phyloP scores from a whole-genome alignment of 2,888 invertebrate genomes.

The Serripes groenlandicus region DNA sequence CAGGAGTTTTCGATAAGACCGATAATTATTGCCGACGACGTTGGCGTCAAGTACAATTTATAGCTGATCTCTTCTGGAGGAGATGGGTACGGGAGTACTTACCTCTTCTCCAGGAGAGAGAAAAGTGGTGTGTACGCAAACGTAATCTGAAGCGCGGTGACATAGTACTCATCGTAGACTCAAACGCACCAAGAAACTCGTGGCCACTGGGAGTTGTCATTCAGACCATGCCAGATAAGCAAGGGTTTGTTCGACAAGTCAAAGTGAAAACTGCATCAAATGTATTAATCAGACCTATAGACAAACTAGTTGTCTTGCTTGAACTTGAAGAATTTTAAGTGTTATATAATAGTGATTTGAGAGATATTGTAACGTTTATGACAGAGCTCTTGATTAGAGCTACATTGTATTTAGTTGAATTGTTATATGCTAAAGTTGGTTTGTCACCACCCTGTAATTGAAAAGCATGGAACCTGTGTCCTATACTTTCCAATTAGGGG shows the following conservation, averaged over 20 bases:
- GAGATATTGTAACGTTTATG: no score
- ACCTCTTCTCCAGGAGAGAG: slow-evolving; percentile 35
- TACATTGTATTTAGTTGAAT: no score
- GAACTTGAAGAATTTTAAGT: slow-evolving; percentile 19
- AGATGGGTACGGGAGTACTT: slow-evolving; percentile 50
- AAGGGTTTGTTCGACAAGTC: slow-evolving; percentile 41
- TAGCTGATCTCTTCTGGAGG: slow-evolving; percentile 51
- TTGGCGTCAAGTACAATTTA: slow-evolving; percentile 52
- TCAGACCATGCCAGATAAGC: slow-evolving; percentile 28
- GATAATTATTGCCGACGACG: slow-evolving; percentile 40
- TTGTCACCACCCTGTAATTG: no score
- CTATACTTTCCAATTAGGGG: no score
- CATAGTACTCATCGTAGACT: slow-evolving; percentile 36
- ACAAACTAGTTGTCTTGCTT: no score
- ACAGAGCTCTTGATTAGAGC: no score
- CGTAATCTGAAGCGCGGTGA: slow-evolving; percentile 33
- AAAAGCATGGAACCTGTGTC: no score
- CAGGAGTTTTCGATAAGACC: slow-evolving; percentile 35
- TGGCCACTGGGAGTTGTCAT: slow-evolving; percentile 37
- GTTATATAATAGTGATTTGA: no score
- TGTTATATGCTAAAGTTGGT: no score
- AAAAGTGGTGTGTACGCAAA: slow-evolving; percentile 28
- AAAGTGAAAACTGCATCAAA: slow-evolving; percentile 42
- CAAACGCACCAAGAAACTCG: slow-evolving; percentile 32
- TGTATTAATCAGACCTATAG: slow-evolving; percentile 28